Evolutionary conservation across 1,140 invertebrate species (phyloP), one percentile per base, ranked within the genome.

Genomic region (Tetranychus cinnabarinus): DNA sequence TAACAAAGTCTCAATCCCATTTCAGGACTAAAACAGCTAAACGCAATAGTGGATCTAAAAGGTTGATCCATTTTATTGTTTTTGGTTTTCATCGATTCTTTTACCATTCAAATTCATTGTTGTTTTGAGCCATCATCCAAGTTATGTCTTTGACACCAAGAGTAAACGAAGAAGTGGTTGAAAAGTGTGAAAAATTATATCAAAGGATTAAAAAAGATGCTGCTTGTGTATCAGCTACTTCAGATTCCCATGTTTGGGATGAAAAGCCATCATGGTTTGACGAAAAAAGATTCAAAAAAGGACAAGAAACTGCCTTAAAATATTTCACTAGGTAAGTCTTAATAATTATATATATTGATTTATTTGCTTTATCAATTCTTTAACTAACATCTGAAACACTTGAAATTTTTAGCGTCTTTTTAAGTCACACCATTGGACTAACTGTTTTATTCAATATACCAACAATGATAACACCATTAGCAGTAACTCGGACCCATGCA

Each of bases 381-480:
- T 47, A 12, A 2, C 2, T 47, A 12, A 2, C 2, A 12, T 47
- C 23, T 0, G 23, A 23, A 23, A 23, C 0, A 23, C 23, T 23
- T 23, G 23, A 23, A 23, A 23, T 52, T 23, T 31, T 23, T n/a
- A 56, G 55, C 23, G 2, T 56, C 15, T 56, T 56, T 36, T n/a
- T 56, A n/a, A 33, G 34, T 10, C 55, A 56, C 34, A 37, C 33
- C 8, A n/a, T 33, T 23, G 63, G 63, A 13, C 42, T 63, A 15
- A 58, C 61, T 46, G 15, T 64, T 33, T 37, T 61, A 23, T 46
- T 64, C 15, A 62, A 62, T 46, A 50, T 64, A 23, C 59, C 59
- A 6, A 37, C 63, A 31, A 39, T 64, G 31, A 6, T 61, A 4
- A 31, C 59, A 12, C 59, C 60, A 23, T 23, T 64, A 7, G 31